phyloP scores from a whole-genome alignment of 1,140 invertebrate species.

The Lepidurus packardi region DNA sequence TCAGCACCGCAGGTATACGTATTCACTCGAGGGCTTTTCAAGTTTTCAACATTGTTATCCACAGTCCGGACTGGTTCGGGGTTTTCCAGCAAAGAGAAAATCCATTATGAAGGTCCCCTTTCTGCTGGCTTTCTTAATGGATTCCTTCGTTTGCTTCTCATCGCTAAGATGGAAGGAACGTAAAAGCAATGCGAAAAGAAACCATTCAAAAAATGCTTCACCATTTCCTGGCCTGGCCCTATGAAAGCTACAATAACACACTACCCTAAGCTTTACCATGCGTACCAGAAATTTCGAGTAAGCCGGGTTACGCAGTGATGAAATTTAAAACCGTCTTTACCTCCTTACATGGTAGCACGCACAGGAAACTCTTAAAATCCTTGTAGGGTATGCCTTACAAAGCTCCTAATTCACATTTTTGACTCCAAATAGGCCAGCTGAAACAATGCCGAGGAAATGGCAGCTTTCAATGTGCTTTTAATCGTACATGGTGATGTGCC shows the following conservation, averaged over 20 bases:
- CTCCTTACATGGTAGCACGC: background rate
- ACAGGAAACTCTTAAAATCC: background rate
- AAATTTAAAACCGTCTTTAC: slow-evolving; percentile 3
- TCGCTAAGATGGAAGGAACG: background rate
- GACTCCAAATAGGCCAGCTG: too few relatives aligned
- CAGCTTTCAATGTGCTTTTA: too few relatives aligned
- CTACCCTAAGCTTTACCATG: background rate
- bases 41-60: background rate
- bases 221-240: background rate
- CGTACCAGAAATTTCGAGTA: background rate
- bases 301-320: background rate
- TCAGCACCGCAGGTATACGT: background rate
- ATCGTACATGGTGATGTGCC: too few relatives aligned
- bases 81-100: background rate
- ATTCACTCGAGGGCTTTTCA: background rate
- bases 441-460: too few relatives aligned
- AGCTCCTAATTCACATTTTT: too few relatives aligned
- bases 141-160: background rate
- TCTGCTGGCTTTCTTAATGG: background rate
- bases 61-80: background rate
- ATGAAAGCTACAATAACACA: background rate
- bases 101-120: slow-evolving; percentile 5
- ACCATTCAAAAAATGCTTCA: slow-evolving; percentile 1
- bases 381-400: too few relatives aligned
- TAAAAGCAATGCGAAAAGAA: background rate